These are phyloP conservation scores for Dipodomys spectabilis DNA, from an alignment of 2,113 vertebrate genomes.

Conservation along the genomic window DNA sequence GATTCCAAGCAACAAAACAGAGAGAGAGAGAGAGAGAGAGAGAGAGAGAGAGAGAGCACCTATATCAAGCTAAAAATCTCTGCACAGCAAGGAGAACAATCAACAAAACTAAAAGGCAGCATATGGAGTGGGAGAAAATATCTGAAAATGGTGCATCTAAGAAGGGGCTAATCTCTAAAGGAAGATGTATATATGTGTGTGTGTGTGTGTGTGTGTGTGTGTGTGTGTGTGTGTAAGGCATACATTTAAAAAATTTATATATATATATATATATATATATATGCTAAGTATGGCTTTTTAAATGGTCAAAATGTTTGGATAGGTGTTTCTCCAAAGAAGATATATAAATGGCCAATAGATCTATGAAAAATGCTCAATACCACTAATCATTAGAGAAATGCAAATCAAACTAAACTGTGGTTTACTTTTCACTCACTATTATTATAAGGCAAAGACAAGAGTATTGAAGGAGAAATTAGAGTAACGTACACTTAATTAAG, in stretches of 20 bases:
- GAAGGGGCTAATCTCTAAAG: neutral
- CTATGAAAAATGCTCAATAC: neutral
- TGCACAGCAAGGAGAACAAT: neutral
- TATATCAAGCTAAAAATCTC: neutral
- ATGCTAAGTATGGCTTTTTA: neutral
- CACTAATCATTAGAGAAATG: neutral
- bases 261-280: too few relatives aligned
- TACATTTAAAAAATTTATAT: neutral
- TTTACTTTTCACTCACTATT: neutral
- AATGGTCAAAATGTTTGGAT: neutral
- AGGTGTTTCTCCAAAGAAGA: neutral
- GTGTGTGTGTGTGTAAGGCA: neutral
- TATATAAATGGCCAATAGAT: neutral
- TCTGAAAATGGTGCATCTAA: neutral
- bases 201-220: too few relatives aligned
- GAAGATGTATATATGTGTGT: too few relatives aligned
- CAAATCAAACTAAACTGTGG: neutral
- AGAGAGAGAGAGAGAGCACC: too few relatives aligned
- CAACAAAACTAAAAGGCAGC: neutral
- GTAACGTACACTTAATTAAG: slow-evolving; percentile 85
- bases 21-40: neutral
- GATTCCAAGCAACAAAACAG: neutral
- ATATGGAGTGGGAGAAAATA: neutral
- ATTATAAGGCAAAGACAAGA: neutral
- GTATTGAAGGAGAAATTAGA: slow-evolving; percentile 36